Percentiles rank a stretch among this genome's conserved stretches.
These are phyloP conservation scores for Callithrix jacchus DNA, from an alignment of 2,113 vertebrate species.

Conservation along the genomic window DNA sequence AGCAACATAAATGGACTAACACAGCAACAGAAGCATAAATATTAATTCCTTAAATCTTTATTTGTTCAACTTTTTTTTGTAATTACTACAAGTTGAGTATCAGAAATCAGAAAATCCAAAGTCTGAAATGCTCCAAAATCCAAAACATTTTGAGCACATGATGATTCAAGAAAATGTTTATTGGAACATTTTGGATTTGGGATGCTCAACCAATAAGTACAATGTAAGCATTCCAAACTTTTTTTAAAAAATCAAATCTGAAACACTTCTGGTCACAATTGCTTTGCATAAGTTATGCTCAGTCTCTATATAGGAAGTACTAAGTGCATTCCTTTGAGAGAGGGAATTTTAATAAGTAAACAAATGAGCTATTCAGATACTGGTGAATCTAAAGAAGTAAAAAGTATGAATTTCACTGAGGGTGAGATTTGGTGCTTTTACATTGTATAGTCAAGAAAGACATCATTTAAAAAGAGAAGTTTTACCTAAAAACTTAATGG, in stretches of 20 bases:
- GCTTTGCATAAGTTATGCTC: neutral
- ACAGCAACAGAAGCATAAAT: neutral
- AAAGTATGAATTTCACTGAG: neutral
- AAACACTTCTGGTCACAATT: neutral
- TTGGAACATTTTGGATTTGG: neutral
- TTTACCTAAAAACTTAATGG: neutral
- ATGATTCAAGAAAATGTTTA: neutral
- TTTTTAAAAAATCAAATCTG: neutral
- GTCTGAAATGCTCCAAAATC: neutral
- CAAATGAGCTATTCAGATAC: neutral
- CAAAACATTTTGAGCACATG: neutral
- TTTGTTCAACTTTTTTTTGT: neutral
- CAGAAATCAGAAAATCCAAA: neutral
- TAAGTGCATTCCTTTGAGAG: neutral
- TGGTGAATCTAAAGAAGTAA: neutral
- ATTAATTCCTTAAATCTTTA: neutral
- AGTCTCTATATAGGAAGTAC: neutral
- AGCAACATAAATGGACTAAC: no score
- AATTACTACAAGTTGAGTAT: neutral
- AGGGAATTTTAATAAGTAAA: neutral
- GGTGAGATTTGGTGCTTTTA: neutral
- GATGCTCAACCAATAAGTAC: neutral
- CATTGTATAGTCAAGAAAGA: neutral
- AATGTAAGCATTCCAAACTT: neutral
- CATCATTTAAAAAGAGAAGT: neutral